Evolutionary conservation across 2,113 vertebrate species (phyloP), one percentile per base, ranked within the genome.

Genomic region (Gymnarchus niloticus): DNA sequence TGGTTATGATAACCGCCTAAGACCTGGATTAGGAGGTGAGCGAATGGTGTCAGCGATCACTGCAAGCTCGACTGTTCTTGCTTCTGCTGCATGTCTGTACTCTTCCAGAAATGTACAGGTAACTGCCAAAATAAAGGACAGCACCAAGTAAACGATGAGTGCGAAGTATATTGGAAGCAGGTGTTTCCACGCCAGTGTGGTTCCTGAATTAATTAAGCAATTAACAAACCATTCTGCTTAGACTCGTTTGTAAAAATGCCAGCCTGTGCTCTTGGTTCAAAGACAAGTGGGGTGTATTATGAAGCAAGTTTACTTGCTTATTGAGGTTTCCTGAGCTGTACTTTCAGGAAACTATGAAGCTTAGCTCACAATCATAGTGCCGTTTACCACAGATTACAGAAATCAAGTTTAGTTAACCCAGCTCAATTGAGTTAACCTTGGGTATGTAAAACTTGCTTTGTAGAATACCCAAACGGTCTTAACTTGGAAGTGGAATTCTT

Each of bases 21-120:
- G 98, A 92, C 98, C 98, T 88, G 98, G 98, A 93, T 94, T 99
- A 65, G 98, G 97, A 95, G 98, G 98, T 99, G 95, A 97, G 94
- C 87, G 90, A 85, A 17, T 46, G 10, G 19, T 25, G 9, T 5
- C 1, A 9, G 10, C 33, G 17, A 28, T 2, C 2, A 44, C 28
- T 33, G 5, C 12, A 17, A 1, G 21, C 44, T 51, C 7, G 12
- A 19, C 78, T 48, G 49, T 82, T 52, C 3, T 54, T 56, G 23
- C 54, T 54, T 14, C 51, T 14, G 28, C 49, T 54, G 46, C 48
- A 54, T n/a, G 37, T 25, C 21, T 21, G 41, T 78, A 48, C 9
- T 78, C 44, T 48, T 78, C 21, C 19, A 46, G 44, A 78, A 23
- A 48, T 48, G 33, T 28, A 52, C 46, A 81, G 80, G 46, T 80